Base-by-base conservation (phyloP, 2,797 vertebrate genomes). In the Eidolon dupreanum region DNA sequence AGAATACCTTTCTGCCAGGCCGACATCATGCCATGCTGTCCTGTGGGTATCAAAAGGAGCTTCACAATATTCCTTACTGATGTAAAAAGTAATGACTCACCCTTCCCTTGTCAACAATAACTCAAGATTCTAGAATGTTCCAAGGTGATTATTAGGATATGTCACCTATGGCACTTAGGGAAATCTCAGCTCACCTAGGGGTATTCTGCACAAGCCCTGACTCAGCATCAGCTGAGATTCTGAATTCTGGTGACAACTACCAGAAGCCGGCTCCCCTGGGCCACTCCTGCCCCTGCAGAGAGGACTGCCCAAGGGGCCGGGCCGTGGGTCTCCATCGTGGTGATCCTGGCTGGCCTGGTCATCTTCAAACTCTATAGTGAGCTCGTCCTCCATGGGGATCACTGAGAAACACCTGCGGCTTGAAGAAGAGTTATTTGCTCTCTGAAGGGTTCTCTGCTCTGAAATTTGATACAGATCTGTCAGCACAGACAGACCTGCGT, bases 281-380 rank as follows among this genome's bases (percentile, higher is more conserved):
- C 17, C 28, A 31, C 12, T 43, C 2, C 2, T 46, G 2, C 1
- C 12, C 68, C 20, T 16, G 31, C 12, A 36, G 15, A 26, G 0
- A 0, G 33, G 24, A 11, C 26, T 12, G 46, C 6, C 12, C 2
- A 1, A 3, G 12, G 31, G 24, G 0, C 2, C 38, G 41, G n/a
- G 4, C 11, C 36, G 19, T 0, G 2, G 8, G 20, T n/a, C 3
- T 38, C n/a, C 8, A 20, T 59, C n/a, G 28, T 15, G 31, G 11
- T 22, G 20, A 16, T 19, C 68, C 46, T 12, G 2, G 12, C 65
- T 68, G 16, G 33, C 11, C 12, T 19, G 12, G 8, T 33, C 51
- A 36, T n/a, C 36, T 86, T 93, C 70, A 75, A 24, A 46, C 55
- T 77, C 24, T 19, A 20, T 2, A 33, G 59, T n/a, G 36, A 79